Conservation (phyloP, 2,888 invertebrate species). For the Trissoscelio sp. region DNA sequence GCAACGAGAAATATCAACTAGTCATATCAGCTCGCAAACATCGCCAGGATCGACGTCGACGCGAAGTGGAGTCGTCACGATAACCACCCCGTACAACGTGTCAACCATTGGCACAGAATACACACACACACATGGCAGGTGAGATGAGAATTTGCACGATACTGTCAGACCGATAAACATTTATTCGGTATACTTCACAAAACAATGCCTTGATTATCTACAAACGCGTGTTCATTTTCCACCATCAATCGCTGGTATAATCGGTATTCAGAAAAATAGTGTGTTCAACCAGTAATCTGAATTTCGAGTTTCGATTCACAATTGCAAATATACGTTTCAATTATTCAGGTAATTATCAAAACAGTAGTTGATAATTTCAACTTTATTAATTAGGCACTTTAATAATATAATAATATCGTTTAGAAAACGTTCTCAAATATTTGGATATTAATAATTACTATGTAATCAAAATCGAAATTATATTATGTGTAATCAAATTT, state of each 20-base stretch:
- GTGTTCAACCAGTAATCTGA: constrained; percentile 11
- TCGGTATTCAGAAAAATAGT: constrained; percentile 23
- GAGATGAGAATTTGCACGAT: constrained; percentile 66
- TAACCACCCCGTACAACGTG: constrained; percentile 79
- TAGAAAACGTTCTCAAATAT: too few species aligned
- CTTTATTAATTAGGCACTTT: background rate
- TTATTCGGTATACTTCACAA: constrained; percentile 52
- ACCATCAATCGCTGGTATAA: constrained; percentile 27
- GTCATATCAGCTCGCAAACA: constrained; percentile 76
- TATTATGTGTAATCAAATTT: too few species aligned
- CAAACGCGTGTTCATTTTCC: constrained; percentile 48
- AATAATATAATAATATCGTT: background rate
- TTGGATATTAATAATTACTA: too few species aligned
- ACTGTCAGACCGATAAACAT: constrained; percentile 50
- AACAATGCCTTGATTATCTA: constrained; percentile 52
- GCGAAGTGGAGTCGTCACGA: constrained; percentile 77
- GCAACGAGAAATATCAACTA: constrained; percentile 78
- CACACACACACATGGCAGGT: constrained; percentile 77
- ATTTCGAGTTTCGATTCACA: constrained; percentile 16
- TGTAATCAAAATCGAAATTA: too few species aligned
- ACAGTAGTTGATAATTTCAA: background rate
- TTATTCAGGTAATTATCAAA: constrained; percentile 3
- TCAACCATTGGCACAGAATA: constrained; percentile 77
- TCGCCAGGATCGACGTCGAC: constrained; percentile 75
- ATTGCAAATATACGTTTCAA: constrained; percentile 11